A percentile compares a stretch with the other conserved stretches of the same genome.
Evolutionary conservation across 1,140 invertebrate genomes (phyloP).

Genomic region (Zaprionus vittiger): DNA sequence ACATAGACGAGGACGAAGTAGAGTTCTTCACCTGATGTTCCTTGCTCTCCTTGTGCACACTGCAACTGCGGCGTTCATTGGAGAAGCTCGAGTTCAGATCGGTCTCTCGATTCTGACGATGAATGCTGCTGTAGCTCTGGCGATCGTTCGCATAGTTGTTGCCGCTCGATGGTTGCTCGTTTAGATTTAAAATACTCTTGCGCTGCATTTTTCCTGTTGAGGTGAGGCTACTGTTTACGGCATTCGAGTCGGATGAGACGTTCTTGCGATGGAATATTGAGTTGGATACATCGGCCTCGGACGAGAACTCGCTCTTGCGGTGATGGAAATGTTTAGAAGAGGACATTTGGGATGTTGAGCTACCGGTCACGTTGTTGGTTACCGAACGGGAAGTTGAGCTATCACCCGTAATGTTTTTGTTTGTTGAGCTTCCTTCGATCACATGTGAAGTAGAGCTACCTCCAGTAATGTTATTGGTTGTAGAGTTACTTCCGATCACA

Average conservation of each 20-base stretch:
- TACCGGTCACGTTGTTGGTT: constrained; percentile 32
- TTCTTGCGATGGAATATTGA: constrained; percentile 91
- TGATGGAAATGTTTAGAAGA: constrained; percentile 85
- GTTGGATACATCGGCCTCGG: constrained; percentile 90
- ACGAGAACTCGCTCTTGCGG: constrained; percentile 89
- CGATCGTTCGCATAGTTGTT: constrained; percentile 85
- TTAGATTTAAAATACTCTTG: constrained; percentile 91
- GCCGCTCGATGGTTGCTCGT: constrained; percentile 86
- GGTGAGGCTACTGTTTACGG: constrained; percentile 86
- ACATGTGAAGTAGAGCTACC: constrained; percentile 9
- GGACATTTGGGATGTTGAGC: constrained; percentile 39
- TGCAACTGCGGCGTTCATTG: constrained; percentile 88
- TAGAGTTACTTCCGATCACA: constrained; percentile 6
- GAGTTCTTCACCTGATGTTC: constrained; percentile 64
- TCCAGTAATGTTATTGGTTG: constrained; percentile 32
- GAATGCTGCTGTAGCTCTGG: constrained; percentile 90
- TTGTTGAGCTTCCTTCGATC: constrained; percentile 21
- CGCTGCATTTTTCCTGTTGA: constrained; percentile 91
- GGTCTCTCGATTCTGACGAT: constrained; percentile 86
- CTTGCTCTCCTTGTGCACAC: constrained; percentile 88
- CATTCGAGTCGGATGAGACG: constrained; percentile 65
- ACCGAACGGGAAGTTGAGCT: constrained; percentile 19
- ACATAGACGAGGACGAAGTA: constrained; percentile 60
- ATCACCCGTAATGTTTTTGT: constrained; percentile 32
- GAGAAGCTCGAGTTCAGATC: constrained; percentile 56